Evolutionary conservation across 2,113 vertebrate genomes (phyloP), one percentile per base, ranked within the genome.

Genomic region (Pyxicephalus adspersus): DNA sequence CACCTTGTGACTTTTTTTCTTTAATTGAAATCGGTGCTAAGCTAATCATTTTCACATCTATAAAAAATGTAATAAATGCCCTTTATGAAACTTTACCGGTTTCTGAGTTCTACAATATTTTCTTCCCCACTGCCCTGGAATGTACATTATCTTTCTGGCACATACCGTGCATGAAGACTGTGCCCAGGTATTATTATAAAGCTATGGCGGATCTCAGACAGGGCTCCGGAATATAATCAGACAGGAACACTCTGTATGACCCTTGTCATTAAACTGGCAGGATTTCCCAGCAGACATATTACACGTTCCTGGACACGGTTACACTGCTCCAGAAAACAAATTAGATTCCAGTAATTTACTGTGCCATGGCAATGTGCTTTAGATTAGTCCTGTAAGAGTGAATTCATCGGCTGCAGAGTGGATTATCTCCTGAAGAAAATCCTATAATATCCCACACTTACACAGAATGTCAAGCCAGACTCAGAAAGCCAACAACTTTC

Each of bases 321-420:
- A 55, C 55, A 45, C 5, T n/a, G 77, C 66, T 50, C 17, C 50
- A 71, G 25, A 67, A 80, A 71, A 60, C 55, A 71, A 80, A 80
- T 80, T 50, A 71, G 65, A 71, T 61, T 80, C 66, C 34, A 51
- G 77, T 70, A 61, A 80, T 80, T 80, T 80, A 51, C 66, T 80
- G 18, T 51, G 52, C 54, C n/a, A 28, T 80, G 65, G 65, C 77
- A 80, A 80, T 63, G 66, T 80, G 77, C 22, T 50, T 80, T 61
- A 60, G 55, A 80, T 80, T 70, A 80, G 64, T 60, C 65, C 54
- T 61, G 34, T 45, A 22, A 45, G 51, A 55, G 77, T 20, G 23
- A 34, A 80, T 80, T 61, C 31, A 34, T 57, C 51, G 66, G 55
- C 4, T 19, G 65, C 23, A 80, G 55, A 61, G 29, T 57, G 29